A percentile compares a stretch with the other conserved stretches of the same genome.
Evolutionary conservation across 2,797 vertebrate genomes (phyloP).

Genomic region (Acanthiza pusilla): DNA sequence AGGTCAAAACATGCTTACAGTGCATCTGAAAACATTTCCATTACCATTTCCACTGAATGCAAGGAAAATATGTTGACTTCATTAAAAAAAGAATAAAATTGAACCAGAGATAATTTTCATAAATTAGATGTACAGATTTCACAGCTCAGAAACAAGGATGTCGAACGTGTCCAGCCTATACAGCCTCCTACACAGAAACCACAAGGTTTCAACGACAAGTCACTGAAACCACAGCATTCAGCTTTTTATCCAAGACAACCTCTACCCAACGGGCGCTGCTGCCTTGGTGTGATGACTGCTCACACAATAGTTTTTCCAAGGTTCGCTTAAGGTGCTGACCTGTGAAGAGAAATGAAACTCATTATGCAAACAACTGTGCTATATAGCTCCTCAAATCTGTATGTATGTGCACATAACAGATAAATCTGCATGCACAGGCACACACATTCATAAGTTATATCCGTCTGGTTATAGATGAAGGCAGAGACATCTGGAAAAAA

Average conservation of each 20-base stretch:
- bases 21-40: conserved; percentile 68
- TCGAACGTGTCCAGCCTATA: conserved; percentile 39
- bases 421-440: neutral
- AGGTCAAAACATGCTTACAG: conserved; percentile 40
- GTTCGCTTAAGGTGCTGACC: conserved; percentile 56
- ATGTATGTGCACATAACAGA: neutral
- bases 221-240: conserved; percentile 41
- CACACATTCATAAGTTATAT: neutral
- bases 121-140: conserved; percentile 69
- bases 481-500: neutral
- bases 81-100: conserved; percentile 66
- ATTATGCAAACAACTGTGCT: conserved; percentile 51
- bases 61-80: conserved; percentile 61
- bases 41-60: conserved; percentile 61
- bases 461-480: neutral
- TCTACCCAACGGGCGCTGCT: neutral
- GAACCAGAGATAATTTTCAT: conserved; percentile 60
- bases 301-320: conserved; percentile 57
- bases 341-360: conserved; percentile 50
- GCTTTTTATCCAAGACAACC: conserved; percentile 39
- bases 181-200: conserved; percentile 69
- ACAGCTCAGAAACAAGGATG: conserved; percentile 68
- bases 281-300: conserved; percentile 13
- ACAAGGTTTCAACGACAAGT: conserved; percentile 32
- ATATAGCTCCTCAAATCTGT: neutral